These are phyloP conservation scores for Diceros bicornis DNA, from an alignment of 2,797 vertebrate genomes.

Conservation along the genomic window DNA sequence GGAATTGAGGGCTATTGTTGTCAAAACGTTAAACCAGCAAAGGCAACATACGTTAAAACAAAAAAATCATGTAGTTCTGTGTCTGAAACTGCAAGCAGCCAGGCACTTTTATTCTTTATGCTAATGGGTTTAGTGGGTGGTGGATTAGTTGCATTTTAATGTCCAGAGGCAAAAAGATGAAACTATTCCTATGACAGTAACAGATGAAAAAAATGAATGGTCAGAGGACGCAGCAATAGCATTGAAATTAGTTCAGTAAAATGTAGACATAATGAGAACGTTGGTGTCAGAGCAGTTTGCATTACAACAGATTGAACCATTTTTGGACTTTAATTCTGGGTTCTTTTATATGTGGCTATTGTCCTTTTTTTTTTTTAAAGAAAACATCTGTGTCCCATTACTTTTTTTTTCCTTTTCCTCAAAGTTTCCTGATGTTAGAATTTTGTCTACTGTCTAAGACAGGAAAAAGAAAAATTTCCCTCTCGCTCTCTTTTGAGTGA, in stretches of 20 bases:
- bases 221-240: slow-evolving; percentile 45
- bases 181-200: too few relatives aligned
- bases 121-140: too few relatives aligned
- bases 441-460: slow-evolving; percentile 47
- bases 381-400: slow-evolving; percentile 65
- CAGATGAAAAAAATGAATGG: slow-evolving; percentile 66
- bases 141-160: too few relatives aligned
- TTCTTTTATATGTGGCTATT: slow-evolving; percentile 25
- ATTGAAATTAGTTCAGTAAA: slow-evolving; percentile 77
- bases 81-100: slow-evolving; percentile 36
- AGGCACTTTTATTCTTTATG: not conserved
- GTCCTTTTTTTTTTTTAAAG: not conserved
- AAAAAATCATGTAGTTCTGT: slow-evolving; percentile 35
- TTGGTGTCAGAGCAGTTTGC: slow-evolving; percentile 33
- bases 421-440: slow-evolving; percentile 53
- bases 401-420: not conserved
- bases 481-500: not conserved
- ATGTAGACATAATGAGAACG: slow-evolving; percentile 62
- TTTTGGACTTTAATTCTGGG: slow-evolving; percentile 53
- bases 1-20: not conserved
- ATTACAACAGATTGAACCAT: slow-evolving; percentile 27
- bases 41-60: not conserved
- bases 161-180: too few relatives aligned
- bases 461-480: not conserved
- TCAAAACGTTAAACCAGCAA: slow-evolving; percentile 37